Base-by-base conservation (phyloP, 2,797 vertebrate genomes). In the Microchirus variegatus region DNA sequence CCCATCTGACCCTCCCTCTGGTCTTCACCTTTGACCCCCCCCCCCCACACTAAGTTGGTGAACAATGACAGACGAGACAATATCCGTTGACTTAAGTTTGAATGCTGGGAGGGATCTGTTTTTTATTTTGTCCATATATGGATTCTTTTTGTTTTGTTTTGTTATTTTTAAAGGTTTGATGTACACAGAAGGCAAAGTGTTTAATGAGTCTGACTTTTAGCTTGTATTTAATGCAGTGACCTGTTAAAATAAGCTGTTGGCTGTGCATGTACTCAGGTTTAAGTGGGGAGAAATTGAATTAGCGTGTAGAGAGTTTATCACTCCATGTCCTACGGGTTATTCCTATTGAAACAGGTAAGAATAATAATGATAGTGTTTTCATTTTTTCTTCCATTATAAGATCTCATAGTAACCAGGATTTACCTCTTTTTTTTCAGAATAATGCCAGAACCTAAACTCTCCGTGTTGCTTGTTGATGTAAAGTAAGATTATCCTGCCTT, bases 1-100 rank as follows among this genome's bases (percentile, higher is more conserved):
- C 95, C 96, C 73, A 93, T 97, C 76, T 98, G 94, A 98, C 59
- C 46, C 45, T 38, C 45, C 13, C 14, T 22, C n/a, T n/a, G n/a
- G 9, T 45, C 17, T 26, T 50, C 31, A 47, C 56, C 60, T 61
- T 72, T 68, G 57, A 65, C 53, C 31, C 42, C 46, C 49, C 3
- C 0, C n/a, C 45, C 31, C 42, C 46, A 46, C 3, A 0, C n/a
- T 43, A 37, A 40, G 17, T 10, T 43, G 9, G 16, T 61, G n/a
- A 55, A 44, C 43, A 42, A 76, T 46, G 46, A 61, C 43, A 59
- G 59, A 50, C 36, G 42, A 73, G 22, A 59, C n/a, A 0, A 36
- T 44, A 42, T 53, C 40, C 0, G 13, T 55, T 66, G 49, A 8
- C 36, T 22, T 19, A 9, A 17, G 18, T 70, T 59, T 70, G 36